Evolutionary conservation across 2,797 vertebrate genomes (phyloP), one percentile per base, ranked within the genome.

Genomic region (Mormyrops boulengeri): DNA sequence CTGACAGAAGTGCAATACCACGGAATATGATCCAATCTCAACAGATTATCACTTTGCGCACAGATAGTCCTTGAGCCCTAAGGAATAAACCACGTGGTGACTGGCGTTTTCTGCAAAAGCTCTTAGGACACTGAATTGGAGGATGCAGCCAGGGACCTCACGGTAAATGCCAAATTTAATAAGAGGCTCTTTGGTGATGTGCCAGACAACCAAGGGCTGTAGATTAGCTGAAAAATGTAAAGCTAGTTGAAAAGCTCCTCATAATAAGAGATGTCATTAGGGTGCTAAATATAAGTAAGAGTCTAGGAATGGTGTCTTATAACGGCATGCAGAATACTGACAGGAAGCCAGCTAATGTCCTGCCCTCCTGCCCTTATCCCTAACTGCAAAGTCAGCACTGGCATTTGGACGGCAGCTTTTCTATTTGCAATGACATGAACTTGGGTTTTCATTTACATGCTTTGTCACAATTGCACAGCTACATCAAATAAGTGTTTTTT

Each of bases 361-460:
- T 62, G 53, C 38, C 44, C 53, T 53, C 12, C 19, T 69, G 87
- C 87, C 87, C 87, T 88, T 88, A 88, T 88, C 60, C 17, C 41
- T 62, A 3, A 53, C 82, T 66, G 89, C 52, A 26, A 47, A 66
- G 89, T 89, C 89, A 89, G 89, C 89, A 89, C 17, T 52, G 89
- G 53, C 84, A 47, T 69, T 66, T 86, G 44, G 89, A 1, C 5
- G 12, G 44, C 57, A 19, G 41, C 50, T 57, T 57, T 53, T 57
- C 30, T 53, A 17, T 87, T 87, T 4, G 34, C 17, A 57, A 11
- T 60, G 14, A 57, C 86, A 52, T 22, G 34, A 41, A 22, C 52
- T 87, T 38, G 53, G 53, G 8, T 87, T 87, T 41, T 41, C 30
- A 38, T 41, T 57, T 60, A 11, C 52, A 34, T 19, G 41, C 77